Conservation (phyloP, 2,888 invertebrate species). For the Erebia aethiops region DNA sequence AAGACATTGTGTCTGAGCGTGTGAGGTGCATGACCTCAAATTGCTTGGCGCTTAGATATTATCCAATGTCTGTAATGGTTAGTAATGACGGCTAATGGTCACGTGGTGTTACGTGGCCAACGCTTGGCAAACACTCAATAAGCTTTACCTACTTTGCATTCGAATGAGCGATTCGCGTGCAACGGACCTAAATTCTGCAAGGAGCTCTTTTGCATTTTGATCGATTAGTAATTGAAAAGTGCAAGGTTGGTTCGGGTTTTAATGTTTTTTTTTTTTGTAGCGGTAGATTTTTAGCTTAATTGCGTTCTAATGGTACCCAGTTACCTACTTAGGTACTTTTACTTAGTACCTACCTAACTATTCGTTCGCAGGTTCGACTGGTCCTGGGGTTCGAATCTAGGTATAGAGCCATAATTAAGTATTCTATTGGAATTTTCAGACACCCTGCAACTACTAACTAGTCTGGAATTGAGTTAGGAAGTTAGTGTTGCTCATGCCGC, state of each 20-base stretch:
- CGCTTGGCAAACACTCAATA: conserved; percentile 68
- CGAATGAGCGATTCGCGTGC: conserved; percentile 55
- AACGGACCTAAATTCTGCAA: conserved; percentile 63
- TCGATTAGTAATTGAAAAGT: conserved; percentile 43
- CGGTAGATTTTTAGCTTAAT: neutral
- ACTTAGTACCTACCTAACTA: too few relatives aligned
- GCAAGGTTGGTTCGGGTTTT: conserved; percentile 30
- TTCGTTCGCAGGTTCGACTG: too few relatives aligned
- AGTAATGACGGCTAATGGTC: conserved; percentile 65
- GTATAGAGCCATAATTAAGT: too few relatives aligned
- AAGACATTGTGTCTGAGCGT: conserved; percentile 45
- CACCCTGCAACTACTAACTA: too few relatives aligned
- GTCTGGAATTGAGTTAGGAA: too few relatives aligned
- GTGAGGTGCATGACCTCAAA: conserved; percentile 69
- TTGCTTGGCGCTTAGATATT: conserved; percentile 53
- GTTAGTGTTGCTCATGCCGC: too few relatives aligned
- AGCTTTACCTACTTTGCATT: conserved; percentile 57
- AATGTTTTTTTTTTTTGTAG: neutral
- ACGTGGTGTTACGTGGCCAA: conserved; percentile 64
- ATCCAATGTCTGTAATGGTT: conserved; percentile 73
- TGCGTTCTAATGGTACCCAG: neutral
- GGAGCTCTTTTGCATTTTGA: conserved; percentile 59
- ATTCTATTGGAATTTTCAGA: too few relatives aligned
- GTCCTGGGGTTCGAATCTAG: too few relatives aligned
- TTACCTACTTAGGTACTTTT: too few relatives aligned